phyloP scores from a whole-genome alignment of 92 coral and sea anemone genomes.

The Phenganax subtilis region DNA sequence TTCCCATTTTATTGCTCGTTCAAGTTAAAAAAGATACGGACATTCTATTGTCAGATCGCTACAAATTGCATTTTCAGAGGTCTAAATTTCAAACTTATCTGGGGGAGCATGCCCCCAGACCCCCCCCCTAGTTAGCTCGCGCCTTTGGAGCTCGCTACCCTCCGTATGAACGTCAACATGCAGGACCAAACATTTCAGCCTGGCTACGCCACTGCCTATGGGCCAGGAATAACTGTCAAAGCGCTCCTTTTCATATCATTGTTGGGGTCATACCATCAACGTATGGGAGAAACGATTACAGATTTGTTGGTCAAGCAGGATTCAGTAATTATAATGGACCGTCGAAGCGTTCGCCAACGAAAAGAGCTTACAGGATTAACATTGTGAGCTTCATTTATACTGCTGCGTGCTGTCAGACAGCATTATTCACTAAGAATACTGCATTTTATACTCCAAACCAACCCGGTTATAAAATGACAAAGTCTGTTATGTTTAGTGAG shows the following conservation, averaged over 20 bases:
- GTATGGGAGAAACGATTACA: slow-evolving; percentile 5
- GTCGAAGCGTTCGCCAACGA: slow-evolving; percentile 18
- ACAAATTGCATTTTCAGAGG: too few species aligned
- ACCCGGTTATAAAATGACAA: slow-evolving; percentile 13
- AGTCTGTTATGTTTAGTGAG: slow-evolving; percentile 16
- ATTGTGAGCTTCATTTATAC: slow-evolving; percentile 6
- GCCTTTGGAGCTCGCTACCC: too few species aligned
- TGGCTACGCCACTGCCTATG: background rate
- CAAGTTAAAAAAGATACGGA: too few species aligned
- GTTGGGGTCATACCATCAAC: slow-evolving; percentile 43
- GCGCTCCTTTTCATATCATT: slow-evolving; percentile 17
- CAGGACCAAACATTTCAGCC: too few species aligned
- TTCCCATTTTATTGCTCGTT: too few species aligned
- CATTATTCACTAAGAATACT: slow-evolving; percentile 25
- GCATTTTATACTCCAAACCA: slow-evolving; percentile 29
- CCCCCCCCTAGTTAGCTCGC: too few species aligned
- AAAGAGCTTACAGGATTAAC: slow-evolving; percentile 26
- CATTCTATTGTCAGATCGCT: too few species aligned
- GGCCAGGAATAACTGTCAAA: background rate
- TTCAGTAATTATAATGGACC: slow-evolving; percentile 38
- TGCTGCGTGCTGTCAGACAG: slow-evolving; percentile 34
- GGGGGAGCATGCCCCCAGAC: too few species aligned
- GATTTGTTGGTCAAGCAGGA: slow-evolving; percentile 42
- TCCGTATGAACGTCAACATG: too few species aligned
- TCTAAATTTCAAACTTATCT: too few species aligned